These are phyloP conservation scores for Actinia tenebrosa DNA, from an alignment of 64 coral and sea anemone species.

Conservation along the genomic window DNA sequence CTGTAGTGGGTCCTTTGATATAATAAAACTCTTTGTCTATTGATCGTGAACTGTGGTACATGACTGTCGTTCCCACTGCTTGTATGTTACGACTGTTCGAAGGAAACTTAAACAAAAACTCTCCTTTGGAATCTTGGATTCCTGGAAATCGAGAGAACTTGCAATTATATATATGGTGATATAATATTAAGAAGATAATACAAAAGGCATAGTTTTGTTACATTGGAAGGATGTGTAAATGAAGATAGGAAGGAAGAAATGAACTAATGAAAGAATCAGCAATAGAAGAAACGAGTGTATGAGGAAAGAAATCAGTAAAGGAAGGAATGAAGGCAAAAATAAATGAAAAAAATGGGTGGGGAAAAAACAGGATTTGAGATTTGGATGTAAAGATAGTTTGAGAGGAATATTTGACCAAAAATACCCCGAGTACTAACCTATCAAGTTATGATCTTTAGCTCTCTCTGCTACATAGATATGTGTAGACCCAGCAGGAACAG, in stretches of 20 bases:
- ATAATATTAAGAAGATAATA: too few relatives aligned
- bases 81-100: not conserved
- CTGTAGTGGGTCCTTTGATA: conserved; percentile 39
- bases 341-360: too few relatives aligned
- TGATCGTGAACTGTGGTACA: conserved; percentile 17
- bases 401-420: too few relatives aligned
- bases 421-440: conserved; percentile 2
- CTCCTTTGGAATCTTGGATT: conserved; percentile 8
- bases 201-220: too few relatives aligned
- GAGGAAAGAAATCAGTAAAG: not conserved
- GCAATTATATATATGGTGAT: too few relatives aligned
- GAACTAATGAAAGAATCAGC: too few relatives aligned
- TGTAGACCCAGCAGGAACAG: conserved; percentile 33
- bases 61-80: conserved; percentile 31
- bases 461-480: conserved; percentile 29
- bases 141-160: not conserved
- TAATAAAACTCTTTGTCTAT: conserved; percentile 24
- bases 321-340: not conserved
- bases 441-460: conserved; percentile 40
- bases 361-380: too few relatives aligned
- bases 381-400: too few relatives aligned
- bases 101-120: not conserved
- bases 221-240: too few relatives aligned
- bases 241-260: too few relatives aligned
- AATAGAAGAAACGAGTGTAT: not conserved